Evolutionary conservation across 2,888 invertebrate species (phyloP).

Genomic region (Euspilapteryx auroguttella): DNA sequence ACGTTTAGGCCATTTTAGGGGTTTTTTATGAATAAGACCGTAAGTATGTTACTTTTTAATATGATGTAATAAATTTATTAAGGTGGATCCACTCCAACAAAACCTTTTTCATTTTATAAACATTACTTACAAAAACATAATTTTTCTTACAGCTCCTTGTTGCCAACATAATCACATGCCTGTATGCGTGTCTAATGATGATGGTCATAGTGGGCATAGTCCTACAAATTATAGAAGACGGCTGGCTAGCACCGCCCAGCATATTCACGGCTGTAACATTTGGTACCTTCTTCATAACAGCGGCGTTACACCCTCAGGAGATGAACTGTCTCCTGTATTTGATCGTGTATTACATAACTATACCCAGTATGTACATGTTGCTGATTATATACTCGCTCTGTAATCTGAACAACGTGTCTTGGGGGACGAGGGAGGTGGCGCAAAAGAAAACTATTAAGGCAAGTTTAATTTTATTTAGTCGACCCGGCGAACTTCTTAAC

Average conservation of each 20-base stretch:
- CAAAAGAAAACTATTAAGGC: constrained; percentile 44
- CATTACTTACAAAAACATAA: too few relatives aligned
- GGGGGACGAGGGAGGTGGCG: constrained; percentile 89
- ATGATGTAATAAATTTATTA: too few relatives aligned
- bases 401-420: constrained; percentile 90
- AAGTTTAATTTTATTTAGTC: constrained; percentile 6
- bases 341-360: constrained; percentile 79
- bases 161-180: constrained; percentile 74
- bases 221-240: constrained; percentile 78
- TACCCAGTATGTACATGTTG: constrained; percentile 94
- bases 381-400: constrained; percentile 90
- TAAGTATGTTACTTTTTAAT: too few relatives aligned
- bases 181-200: constrained; percentile 86
- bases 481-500: too few relatives aligned
- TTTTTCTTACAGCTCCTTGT: constrained; percentile 66
- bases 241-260: constrained; percentile 79
- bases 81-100: too few relatives aligned
- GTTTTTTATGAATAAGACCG: too few relatives aligned
- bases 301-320: constrained; percentile 78
- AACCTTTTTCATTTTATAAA: too few relatives aligned
- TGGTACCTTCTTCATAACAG: constrained; percentile 66
- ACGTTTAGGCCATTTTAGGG: too few relatives aligned
- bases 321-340: constrained; percentile 73
- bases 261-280: constrained; percentile 80
- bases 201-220: constrained; percentile 80